Base-by-base conservation (phyloP, 2,797 vertebrate species). In the Manis crassicaudata region DNA sequence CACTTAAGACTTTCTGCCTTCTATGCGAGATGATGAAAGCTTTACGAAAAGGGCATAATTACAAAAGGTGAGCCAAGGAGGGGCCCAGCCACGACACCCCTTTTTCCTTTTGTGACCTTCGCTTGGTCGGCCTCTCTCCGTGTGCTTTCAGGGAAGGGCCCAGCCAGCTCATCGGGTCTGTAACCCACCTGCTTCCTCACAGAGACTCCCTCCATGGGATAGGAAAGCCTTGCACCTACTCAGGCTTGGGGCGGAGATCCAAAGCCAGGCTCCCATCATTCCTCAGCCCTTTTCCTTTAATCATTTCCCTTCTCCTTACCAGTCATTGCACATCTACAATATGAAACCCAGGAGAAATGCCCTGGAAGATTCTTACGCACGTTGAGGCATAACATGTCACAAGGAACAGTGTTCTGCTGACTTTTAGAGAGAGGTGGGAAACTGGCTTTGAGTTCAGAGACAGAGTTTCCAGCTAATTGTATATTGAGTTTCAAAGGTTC, bases 21-120 rank as follows among this genome's bases (percentile, higher is more conserved):
- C 96, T 50, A 72, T 63, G 1, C 18, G 80, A 70, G 95, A 60
- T 84, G 86, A 97, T 96, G 96, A 96, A 96, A 95, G 94, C 97
- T 97, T 95, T 85, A 98, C 97, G 95, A 95, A 98, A 97, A 93
- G 94, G 68, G 94, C 63, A 75, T 93, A 96, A 98, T 84, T 88
- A 81, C 83, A 96, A 97, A 85, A 97, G 97, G 97, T 84, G 92
- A 97, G 94, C 95, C 93, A 96, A 95, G 94, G 95, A 94, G 97
- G 58, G 83, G 35, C 62, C 80, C 73, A 96, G 87, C 95, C n/a
- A 58, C 17, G 82, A 96, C 68, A 84, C 52, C 6, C 40, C 2
- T 1, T 60, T 88, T 92, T 96, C 72, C 68, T 62, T 54, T n/a
- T 8, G 37, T 27, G 88, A 84, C 62, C 82, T 94, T 62, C 92